Base-by-base conservation (phyloP, 2,113 vertebrate genomes). In the Mola mola region DNA sequence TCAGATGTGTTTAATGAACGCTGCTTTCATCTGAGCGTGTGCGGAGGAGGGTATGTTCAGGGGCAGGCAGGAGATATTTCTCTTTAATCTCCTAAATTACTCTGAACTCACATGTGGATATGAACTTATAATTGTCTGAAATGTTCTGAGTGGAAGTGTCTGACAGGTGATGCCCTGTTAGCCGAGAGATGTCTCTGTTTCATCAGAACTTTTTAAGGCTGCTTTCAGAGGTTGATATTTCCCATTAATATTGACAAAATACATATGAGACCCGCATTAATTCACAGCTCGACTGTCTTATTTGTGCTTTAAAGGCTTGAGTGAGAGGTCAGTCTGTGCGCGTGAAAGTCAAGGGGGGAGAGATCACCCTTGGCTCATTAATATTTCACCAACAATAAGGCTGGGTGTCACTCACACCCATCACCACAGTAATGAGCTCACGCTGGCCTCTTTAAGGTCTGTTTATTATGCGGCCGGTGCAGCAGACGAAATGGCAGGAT, bases 11-110 rank as follows among this genome's bases (percentile, higher is more conserved):
- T 78, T 59, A 65, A 64, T 47, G 59, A 69, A 75, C 49, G 47
- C 62, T 57, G 74, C 80, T 83, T 87, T 87, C 71, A 87, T 86
- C 66, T 82, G 53, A 19, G 25, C 40, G 37, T 44, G 51, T 29
- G 22, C 9, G 13, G 15, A 29, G 20, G 36, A 11, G 25, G 25
- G 41, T 16, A 55, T 70, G 57, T 75, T 66, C 12, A 16, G 59
- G 65, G 69, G 17, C 47, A 74, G 68, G 57, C 51, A 65, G 37
- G 20, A 55, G 19, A 70, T 53, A 37, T 66, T 63, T 62, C 16
- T 19, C 78, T 82, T 85, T 83, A 84, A 85, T 87, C 82, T 81
- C 50, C 29, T 71, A 79, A 84, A 85, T 87, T 75, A 76, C 47
- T 57, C 56, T 61, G 50, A 75, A 75, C 63, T 82, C 69, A 56